These are phyloP conservation scores for Penaeus japonicus DNA, from an alignment of 1,140 invertebrate genomes.

Conservation along the genomic window DNA sequence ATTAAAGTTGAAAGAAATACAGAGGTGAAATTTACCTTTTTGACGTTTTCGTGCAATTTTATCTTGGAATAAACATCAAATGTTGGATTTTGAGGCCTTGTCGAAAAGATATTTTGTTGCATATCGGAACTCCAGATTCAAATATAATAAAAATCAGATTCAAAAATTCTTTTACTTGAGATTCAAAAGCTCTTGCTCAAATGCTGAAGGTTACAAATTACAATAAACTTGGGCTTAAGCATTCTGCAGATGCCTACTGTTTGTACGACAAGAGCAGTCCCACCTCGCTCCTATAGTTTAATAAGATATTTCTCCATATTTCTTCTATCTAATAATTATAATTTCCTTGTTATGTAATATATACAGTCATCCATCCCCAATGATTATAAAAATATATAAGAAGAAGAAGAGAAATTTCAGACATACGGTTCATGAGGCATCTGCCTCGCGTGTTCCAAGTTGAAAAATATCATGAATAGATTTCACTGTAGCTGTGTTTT, in stretches of 20 bases:
- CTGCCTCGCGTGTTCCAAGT: no score
- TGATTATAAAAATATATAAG: background rate
- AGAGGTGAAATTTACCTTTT: no score
- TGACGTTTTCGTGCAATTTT: no score
- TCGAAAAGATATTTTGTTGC: no score
- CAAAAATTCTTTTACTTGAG: background rate
- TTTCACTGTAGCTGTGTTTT: no score
- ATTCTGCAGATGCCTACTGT: constrained; percentile 4
- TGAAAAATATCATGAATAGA: no score
- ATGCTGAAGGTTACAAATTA: constrained; percentile 36
- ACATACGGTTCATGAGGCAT: background rate
- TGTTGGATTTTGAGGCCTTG: no score
- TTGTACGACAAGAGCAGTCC: constrained; percentile 43
- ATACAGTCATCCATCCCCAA: constrained; percentile 4
- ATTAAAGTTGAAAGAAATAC: no score
- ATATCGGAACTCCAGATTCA: no score
- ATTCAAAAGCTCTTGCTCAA: constrained; percentile 15
- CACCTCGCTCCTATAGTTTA: constrained; percentile 26
- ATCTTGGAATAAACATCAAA: no score
- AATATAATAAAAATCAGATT: background rate
- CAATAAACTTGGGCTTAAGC: constrained; percentile 52
- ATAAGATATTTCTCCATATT: background rate
- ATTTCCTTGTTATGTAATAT: constrained; percentile 15
- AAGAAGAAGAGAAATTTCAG: constrained; percentile 3
- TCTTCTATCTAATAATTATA: background rate